These are phyloP conservation scores for Pelecanoides urinatrix DNA, from an alignment of 2,113 vertebrate species.

Conservation along the genomic window DNA sequence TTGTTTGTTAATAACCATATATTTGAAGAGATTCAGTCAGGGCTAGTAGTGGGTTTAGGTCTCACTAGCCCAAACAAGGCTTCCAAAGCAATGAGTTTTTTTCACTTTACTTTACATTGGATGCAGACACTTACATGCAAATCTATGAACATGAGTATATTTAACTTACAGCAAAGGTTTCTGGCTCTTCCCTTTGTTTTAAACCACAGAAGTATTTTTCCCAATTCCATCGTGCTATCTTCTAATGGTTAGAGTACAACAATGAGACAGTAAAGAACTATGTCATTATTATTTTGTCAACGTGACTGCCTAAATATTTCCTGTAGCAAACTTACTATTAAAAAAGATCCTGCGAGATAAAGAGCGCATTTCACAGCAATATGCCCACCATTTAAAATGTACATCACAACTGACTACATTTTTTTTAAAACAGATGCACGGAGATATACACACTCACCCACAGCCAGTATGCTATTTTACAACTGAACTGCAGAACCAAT, in stretches of 20 bases:
- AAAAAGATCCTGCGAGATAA: neutral
- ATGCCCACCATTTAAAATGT: neutral
- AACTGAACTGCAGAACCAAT: neutral
- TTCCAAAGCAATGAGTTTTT: neutral
- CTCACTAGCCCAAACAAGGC: neutral
- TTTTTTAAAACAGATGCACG: neutral
- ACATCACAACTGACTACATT: neutral
- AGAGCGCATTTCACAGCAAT: neutral
- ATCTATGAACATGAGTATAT: neutral
- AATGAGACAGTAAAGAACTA: neutral
- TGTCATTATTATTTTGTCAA: neutral
- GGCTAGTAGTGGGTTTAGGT: neutral
- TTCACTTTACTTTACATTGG: neutral
- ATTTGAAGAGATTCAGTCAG: neutral
- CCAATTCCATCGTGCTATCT: neutral
- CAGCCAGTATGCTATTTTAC: neutral
- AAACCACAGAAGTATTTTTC: neutral
- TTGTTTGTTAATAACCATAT: neutral
- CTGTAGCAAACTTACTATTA: neutral
- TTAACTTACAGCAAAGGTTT: neutral
- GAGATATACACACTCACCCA: neutral
- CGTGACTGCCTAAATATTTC: neutral
- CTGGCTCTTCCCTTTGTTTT: neutral
- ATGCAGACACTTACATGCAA: neutral
- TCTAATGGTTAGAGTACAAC: neutral